Conservation (phyloP, 2,797 vertebrate species). For the Muraenolepis orangiensis region DNA sequence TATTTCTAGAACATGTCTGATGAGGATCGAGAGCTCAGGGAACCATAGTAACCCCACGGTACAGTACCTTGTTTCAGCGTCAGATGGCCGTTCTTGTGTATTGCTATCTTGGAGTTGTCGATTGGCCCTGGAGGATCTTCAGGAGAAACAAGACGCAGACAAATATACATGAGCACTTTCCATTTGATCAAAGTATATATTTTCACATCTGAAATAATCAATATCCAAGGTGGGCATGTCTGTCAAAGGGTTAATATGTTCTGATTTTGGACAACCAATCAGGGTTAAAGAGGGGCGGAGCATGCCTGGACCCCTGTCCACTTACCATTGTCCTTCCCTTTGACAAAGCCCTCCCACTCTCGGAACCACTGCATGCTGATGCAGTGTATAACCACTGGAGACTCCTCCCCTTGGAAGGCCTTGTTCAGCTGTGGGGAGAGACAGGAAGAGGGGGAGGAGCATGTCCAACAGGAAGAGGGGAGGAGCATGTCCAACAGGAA, state of each 20-base stretch:
- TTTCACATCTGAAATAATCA: not conserved
- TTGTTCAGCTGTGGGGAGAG: constrained; percentile 85
- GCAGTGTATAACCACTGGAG: constrained; percentile 93
- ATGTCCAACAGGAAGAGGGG: constrained; percentile 18
- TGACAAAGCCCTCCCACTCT: constrained; percentile 98
- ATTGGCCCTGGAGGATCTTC: constrained; percentile 93
- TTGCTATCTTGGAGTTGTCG: constrained; percentile 92
- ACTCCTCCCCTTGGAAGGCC: constrained; percentile 98
- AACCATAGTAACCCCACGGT: not conserved
- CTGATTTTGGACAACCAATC: not conserved
- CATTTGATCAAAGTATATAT: not conserved
- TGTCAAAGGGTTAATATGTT: not conserved
- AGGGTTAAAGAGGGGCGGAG: not conserved
- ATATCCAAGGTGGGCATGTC: not conserved
- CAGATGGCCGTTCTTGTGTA: constrained; percentile 87
- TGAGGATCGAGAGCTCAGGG: not conserved
- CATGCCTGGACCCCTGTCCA: constrained; percentile 35
- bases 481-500: constrained; percentile 28
- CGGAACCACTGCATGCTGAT: constrained; percentile 99
- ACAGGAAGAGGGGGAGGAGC: constrained; percentile 27
- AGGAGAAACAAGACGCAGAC: constrained; percentile 34
- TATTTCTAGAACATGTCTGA: not conserved
- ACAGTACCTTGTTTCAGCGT: constrained; percentile 89
- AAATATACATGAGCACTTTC: not conserved
- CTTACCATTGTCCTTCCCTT: constrained; percentile 90